Conservation (phyloP, 2,888 invertebrate genomes). For the Dendrolimus pini region DNA sequence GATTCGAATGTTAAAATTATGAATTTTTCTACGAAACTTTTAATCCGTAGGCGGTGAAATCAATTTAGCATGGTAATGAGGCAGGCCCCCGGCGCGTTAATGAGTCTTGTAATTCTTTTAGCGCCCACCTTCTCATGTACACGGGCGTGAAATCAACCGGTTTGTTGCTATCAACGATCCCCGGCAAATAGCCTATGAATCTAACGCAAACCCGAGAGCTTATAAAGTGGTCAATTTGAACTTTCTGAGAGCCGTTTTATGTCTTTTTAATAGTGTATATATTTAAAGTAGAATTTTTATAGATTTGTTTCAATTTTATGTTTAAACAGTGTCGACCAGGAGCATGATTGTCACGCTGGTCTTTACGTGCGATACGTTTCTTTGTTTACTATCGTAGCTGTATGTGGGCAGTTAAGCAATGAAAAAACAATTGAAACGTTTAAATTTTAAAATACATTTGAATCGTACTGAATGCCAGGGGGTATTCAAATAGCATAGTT, state of each 20-base stretch:
- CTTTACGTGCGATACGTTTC: conserved; percentile 29
- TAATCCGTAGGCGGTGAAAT: conserved; percentile 37
- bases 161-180: conserved; percentile 14
- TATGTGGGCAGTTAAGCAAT: conserved; percentile 33
- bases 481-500: neutral
- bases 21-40: conserved; percentile 9
- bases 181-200: conserved; percentile 31
- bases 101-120: conserved; percentile 32
- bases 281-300: conserved; percentile 43
- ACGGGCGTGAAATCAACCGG: conserved; percentile 19
- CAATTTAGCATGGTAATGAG: conserved; percentile 55
- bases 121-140: conserved; percentile 23
- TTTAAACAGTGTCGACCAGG: conserved; percentile 25
- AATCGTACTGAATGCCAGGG: neutral
- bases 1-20: conserved; percentile 8
- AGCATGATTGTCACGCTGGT: conserved; percentile 35
- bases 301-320: conserved; percentile 37
- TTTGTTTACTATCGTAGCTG: conserved; percentile 32
- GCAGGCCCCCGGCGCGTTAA: conserved; percentile 42
- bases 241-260: conserved; percentile 29
- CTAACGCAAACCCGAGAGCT: conserved; percentile 34
- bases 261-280: conserved; percentile 45
- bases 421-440: conserved; percentile 25
- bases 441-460: conserved; percentile 10
- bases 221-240: conserved; percentile 25